These are phyloP conservation scores for Styela plicata DNA, from an alignment of 23 tunicate genomes.

Conservation along the genomic window DNA sequence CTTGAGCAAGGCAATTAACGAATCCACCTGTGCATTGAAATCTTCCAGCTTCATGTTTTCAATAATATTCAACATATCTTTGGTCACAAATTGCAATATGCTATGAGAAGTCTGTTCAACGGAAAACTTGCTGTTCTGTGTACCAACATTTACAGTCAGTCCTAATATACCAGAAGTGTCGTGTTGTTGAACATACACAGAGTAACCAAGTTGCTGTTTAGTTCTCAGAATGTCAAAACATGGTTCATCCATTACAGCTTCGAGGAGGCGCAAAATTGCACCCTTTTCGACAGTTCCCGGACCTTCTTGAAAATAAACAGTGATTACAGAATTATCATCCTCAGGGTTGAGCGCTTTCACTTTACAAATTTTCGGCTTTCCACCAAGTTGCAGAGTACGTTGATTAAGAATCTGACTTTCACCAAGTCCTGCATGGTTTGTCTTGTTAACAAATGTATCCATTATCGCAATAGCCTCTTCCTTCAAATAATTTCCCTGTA, in stretches of 20 bases:
- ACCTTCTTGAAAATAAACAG: constrained; percentile 54
- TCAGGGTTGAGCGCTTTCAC: constrained; percentile 37
- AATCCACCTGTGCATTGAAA: constrained; percentile 37
- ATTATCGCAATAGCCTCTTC: constrained; percentile 33
- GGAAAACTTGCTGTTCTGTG: constrained; percentile 76
- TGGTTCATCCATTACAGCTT: constrained; percentile 67
- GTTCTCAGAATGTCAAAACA: constrained; percentile 88
- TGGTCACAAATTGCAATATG: constrained; percentile 32
- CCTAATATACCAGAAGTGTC: constrained; percentile 64
- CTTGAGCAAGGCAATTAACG: constrained; percentile 41
- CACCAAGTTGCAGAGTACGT: constrained; percentile 31
- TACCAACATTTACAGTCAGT: constrained; percentile 56
- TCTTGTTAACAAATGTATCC: constrained; percentile 14
- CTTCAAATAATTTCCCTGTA: constrained; percentile 70
- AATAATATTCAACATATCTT: constrained; percentile 28
- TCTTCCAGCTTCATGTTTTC: constrained; percentile 44
- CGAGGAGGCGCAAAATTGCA: constrained; percentile 36
- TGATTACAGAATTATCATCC: constrained; percentile 73
- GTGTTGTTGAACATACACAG: constrained; percentile 57
- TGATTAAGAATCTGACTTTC: constrained; percentile 2
- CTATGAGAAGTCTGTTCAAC: constrained; percentile 41
- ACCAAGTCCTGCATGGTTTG: not conserved
- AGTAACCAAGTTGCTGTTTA: constrained; percentile 81
- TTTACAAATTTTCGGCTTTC: constrained; percentile 17
- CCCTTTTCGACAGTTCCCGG: constrained; percentile 19